These are phyloP conservation scores for Pandemis cinnamomeana DNA, from an alignment of 2,888 invertebrate species.

Conservation along the genomic window DNA sequence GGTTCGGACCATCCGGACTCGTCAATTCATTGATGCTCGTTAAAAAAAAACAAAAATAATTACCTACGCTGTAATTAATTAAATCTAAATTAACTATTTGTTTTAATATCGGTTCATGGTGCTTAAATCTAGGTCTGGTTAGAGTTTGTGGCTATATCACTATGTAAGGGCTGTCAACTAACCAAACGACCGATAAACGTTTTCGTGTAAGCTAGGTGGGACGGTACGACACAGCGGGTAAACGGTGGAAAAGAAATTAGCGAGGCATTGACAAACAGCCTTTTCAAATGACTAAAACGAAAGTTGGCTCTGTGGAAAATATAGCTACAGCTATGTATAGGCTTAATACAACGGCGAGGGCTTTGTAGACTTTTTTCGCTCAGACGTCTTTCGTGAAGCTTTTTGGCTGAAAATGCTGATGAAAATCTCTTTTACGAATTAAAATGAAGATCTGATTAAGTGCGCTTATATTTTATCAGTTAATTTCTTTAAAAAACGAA, in stretches of 20 bases:
- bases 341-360: background rate
- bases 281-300: background rate
- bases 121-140: too few species aligned
- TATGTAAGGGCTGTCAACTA: too few species aligned
- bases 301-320: background rate
- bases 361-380: background rate
- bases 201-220: too few species aligned
- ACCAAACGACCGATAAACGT: too few species aligned
- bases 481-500: background rate
- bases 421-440: constrained; percentile 1
- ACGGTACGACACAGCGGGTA: too few species aligned
- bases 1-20: too few species aligned
- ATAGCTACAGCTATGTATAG: background rate
- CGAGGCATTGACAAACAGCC: background rate
- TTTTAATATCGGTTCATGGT: too few species aligned
- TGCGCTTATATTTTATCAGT: background rate
- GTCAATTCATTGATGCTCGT: too few species aligned
- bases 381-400: background rate
- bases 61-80: too few species aligned
- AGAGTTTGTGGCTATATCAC: too few species aligned
- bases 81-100: too few species aligned
- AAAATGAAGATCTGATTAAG: background rate
- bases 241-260: background rate
- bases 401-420: background rate
- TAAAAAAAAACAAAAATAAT: too few species aligned